These are phyloP conservation scores for Astreopora myriophthalma DNA, from an alignment of 64 coral and sea anemone genomes.

Conservation along the genomic window DNA sequence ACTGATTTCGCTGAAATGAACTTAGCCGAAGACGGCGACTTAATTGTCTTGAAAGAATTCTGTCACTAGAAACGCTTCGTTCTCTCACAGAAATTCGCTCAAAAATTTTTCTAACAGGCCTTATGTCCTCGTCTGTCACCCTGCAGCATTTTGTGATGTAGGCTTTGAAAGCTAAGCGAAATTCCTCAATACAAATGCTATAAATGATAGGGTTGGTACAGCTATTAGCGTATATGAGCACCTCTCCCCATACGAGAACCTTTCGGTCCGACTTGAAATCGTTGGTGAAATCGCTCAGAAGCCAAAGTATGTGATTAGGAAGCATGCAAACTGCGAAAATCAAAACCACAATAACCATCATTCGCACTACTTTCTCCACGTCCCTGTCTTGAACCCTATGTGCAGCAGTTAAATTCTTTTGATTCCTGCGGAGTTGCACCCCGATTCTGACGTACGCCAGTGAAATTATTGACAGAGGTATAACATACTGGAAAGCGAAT, in stretches of 20 bases:
- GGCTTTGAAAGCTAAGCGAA: slow-evolving; percentile 83
- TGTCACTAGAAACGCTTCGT: slow-evolving; percentile 53
- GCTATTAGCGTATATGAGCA: slow-evolving; percentile 88
- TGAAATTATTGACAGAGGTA: slow-evolving; percentile 83
- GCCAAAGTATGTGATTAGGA: slow-evolving; percentile 91
- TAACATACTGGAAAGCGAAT: slow-evolving; percentile 83
- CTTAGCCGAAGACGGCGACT: neutral
- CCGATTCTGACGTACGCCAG: slow-evolving; percentile 77
- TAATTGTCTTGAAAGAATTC: slow-evolving; percentile 58
- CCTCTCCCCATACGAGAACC: slow-evolving; percentile 77
- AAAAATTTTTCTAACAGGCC: slow-evolving; percentile 80
- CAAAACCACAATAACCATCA: slow-evolving; percentile 81
- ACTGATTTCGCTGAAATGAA: slow-evolving; percentile 23
- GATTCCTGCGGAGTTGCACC: slow-evolving; percentile 63
- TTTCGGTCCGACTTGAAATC: slow-evolving; percentile 35
- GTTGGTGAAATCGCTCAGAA: slow-evolving; percentile 64
- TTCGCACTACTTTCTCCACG: slow-evolving; percentile 79
- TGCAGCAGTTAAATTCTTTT: slow-evolving; percentile 62
- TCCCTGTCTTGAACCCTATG: slow-evolving; percentile 84
- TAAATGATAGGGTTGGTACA: slow-evolving; percentile 92
- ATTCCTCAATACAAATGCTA: slow-evolving; percentile 93
- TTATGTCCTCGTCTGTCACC: slow-evolving; percentile 82
- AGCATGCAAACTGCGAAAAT: slow-evolving; percentile 90
- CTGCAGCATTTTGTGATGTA: slow-evolving; percentile 93
- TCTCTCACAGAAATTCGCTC: slow-evolving; percentile 80